phyloP scores from a whole-genome alignment of 2,113 vertebrate species.

The Micromys minutus region DNA sequence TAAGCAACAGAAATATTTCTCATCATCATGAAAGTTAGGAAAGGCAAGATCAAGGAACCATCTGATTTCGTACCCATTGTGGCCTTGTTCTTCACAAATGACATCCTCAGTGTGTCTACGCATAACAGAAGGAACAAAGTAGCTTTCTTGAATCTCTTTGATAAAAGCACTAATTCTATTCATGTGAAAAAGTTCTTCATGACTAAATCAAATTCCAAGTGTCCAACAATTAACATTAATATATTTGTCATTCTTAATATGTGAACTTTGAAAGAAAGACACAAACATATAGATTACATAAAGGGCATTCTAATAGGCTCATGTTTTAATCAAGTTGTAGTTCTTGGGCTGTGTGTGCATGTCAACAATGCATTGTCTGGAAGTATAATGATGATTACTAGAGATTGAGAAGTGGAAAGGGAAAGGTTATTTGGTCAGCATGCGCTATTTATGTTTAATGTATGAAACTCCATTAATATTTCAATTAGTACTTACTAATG shows the following conservation, averaged over 20 bases:
- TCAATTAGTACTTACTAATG: background rate
- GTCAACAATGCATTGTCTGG: background rate
- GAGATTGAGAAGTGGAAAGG: background rate
- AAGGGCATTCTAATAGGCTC: background rate
- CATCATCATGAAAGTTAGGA: background rate
- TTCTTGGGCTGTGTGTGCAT: background rate
- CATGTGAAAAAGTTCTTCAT: background rate
- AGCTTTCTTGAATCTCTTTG: background rate
- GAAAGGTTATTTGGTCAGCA: background rate
- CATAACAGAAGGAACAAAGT: background rate
- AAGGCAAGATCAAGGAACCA: background rate
- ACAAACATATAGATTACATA: background rate
- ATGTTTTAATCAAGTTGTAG: conserved; percentile 7
- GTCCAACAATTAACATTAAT: background rate
- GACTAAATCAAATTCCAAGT: background rate
- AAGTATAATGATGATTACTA: background rate
- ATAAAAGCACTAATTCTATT: background rate
- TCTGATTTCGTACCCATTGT: background rate
- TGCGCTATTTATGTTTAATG: too few relatives aligned
- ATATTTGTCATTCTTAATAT: background rate
- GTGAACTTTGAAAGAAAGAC: background rate
- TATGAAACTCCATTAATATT: background rate
- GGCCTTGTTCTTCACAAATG: background rate
- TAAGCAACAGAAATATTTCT: conserved; percentile 5
- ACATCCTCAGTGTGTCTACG: background rate